Conservation (phyloP, 2,113 vertebrate species). For the Oreochromis tanganicae region DNA sequence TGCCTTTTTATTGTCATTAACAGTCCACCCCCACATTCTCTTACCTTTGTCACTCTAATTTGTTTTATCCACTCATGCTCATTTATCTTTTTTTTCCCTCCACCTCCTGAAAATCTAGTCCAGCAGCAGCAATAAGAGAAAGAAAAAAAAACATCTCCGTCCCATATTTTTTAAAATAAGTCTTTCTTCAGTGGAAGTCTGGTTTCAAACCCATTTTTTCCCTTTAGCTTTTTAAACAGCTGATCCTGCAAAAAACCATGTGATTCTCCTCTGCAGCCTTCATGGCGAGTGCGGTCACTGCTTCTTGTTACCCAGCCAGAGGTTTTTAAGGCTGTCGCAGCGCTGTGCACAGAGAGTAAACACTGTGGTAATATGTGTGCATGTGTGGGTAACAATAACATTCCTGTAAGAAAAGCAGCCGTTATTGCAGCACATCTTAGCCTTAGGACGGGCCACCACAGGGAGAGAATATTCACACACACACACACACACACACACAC, state of each 20-base stretch:
- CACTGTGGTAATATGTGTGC: conserved; percentile 34
- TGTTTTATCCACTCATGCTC: not conserved
- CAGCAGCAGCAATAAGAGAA: not conserved
- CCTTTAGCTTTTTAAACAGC: not conserved
- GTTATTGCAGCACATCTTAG: conserved; percentile 2
- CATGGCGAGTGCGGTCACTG: not conserved
- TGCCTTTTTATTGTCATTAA: conserved; percentile 11
- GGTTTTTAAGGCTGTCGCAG: conserved; percentile 1
- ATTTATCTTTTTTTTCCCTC: not conserved
- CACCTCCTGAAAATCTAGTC: not conserved
- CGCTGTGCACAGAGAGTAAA: conserved; percentile 16
- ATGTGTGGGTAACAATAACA: conserved; percentile 31
- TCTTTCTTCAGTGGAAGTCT: not conserved
- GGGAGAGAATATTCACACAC: not conserved
- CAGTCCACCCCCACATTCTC: not conserved
- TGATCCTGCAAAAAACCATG: conserved; percentile 15
- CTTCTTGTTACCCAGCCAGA: conserved; percentile 14
- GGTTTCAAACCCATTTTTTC: not conserved
- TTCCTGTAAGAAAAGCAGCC: conserved; percentile 30
- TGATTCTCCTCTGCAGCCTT: not conserved
- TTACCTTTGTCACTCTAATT: not conserved
- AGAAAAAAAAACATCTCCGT: fast-evolving
- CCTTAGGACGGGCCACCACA: not conserved
- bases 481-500: not conserved
- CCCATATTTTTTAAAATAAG: not conserved